A percentile compares a stretch with the other conserved stretches of the same genome.
These are phyloP conservation scores for Galaxias olidus DNA, from an alignment of 2,797 vertebrate species.

Conservation along the genomic window DNA sequence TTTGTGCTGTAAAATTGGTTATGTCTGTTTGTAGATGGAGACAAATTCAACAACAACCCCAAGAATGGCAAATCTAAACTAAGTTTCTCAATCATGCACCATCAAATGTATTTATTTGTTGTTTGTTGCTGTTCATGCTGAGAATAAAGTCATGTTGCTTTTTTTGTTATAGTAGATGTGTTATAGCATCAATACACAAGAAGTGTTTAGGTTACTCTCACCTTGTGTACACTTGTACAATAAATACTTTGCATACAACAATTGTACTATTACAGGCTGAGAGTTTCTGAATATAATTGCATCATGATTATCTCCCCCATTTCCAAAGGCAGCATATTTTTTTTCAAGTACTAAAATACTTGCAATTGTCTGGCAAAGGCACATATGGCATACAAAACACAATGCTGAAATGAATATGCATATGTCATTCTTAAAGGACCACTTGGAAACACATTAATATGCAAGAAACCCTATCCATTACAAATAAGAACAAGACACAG, in stretches of 20 bases:
- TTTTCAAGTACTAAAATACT: too few relatives aligned
- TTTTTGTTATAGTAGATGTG: too few relatives aligned
- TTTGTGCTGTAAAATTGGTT: too few relatives aligned
- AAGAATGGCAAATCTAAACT: too few relatives aligned
- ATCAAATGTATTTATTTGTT: too few relatives aligned
- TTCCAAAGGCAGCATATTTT: not conserved
- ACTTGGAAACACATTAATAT: slow-evolving; percentile 38
- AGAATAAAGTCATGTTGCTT: too few relatives aligned
- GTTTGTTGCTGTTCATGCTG: too few relatives aligned
- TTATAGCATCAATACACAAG: too few relatives aligned
- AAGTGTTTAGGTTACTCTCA: too few relatives aligned
- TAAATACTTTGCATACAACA: not conserved
- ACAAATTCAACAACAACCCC: too few relatives aligned
- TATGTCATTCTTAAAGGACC: slow-evolving; percentile 18
- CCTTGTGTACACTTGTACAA: not conserved
- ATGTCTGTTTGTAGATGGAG: too few relatives aligned
- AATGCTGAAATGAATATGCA: slow-evolving; percentile 16
- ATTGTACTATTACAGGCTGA: not conserved
- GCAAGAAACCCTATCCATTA: slow-evolving; percentile 24
- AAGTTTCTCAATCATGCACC: too few relatives aligned
- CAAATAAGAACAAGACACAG: slow-evolving; percentile 29
- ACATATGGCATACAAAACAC: slow-evolving; percentile 7
- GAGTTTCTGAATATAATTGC: not conserved
- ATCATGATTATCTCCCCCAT: not conserved
- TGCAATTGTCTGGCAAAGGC: not conserved